Evolutionary conservation across 2,113 vertebrate species (phyloP).

Genomic region (Crotalus tigris): DNA sequence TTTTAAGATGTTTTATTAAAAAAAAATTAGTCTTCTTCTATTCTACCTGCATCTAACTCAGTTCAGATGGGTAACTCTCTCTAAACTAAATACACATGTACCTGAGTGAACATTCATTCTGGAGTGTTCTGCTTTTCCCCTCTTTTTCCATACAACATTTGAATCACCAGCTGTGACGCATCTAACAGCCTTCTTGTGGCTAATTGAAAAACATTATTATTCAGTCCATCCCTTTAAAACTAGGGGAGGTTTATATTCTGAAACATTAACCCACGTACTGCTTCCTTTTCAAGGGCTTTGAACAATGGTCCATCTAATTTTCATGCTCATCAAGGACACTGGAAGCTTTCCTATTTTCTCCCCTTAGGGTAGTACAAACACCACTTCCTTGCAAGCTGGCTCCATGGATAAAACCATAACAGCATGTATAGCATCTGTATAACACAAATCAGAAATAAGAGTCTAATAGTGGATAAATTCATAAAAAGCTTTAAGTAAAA

Average conservation of each 20-base stretch:
- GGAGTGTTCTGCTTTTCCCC: slow-evolving; percentile 19
- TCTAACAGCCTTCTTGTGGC: slow-evolving; percentile 55
- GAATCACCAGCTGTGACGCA: slow-evolving; percentile 43
- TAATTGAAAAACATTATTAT: slow-evolving; percentile 57
- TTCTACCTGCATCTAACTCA: slow-evolving; percentile 48
- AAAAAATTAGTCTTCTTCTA: slow-evolving; percentile 6
- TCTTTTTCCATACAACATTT: slow-evolving; percentile 20
- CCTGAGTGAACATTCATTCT: slow-evolving; percentile 21
- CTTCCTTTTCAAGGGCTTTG: slow-evolving; percentile 49
- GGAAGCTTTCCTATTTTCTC: slow-evolving; percentile 42
- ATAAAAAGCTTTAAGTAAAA: background rate
- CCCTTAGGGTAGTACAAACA: background rate
- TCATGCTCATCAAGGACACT: slow-evolving; percentile 60
- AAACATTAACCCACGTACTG: slow-evolving; percentile 31
- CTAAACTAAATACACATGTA: background rate
- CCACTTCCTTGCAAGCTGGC: slow-evolving; percentile 34
- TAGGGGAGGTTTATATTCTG: slow-evolving; percentile 54
- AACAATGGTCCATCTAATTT: slow-evolving; percentile 56
- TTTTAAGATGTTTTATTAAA: slow-evolving; percentile 19
- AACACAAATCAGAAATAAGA: slow-evolving; percentile 18
- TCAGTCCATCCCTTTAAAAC: slow-evolving; percentile 53
- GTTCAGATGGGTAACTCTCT: slow-evolving; percentile 6
- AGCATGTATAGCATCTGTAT: background rate
- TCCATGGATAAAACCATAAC: slow-evolving; percentile 18
- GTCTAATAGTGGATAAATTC: slow-evolving; percentile 19